Percentiles rank a stretch among this genome's conserved stretches.
These are phyloP conservation scores for Antrozous pallidus DNA, from an alignment of 2,797 vertebrate genomes.

Conservation along the genomic window DNA sequence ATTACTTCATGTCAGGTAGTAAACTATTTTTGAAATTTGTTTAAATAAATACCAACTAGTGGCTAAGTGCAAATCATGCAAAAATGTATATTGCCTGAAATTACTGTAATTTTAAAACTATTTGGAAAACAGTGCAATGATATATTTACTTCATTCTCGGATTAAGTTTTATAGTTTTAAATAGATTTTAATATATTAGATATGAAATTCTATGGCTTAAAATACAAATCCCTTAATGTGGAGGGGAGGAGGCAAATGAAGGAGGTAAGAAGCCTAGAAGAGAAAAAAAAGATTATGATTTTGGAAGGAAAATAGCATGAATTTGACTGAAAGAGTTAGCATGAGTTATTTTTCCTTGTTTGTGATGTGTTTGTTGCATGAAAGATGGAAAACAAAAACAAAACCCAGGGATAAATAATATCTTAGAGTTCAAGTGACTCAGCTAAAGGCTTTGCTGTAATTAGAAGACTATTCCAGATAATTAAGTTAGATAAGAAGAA, in stretches of 20 bases:
- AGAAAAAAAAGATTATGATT: neutral
- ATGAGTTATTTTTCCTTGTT: neutral
- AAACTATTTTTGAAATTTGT: neutral
- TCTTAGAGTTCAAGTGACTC: neutral
- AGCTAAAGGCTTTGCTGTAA: neutral
- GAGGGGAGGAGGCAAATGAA: neutral
- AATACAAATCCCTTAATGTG: neutral
- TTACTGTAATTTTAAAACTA: neutral
- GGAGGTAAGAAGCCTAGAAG: neutral
- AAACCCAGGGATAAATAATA: neutral
- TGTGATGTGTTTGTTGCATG: conserved; percentile 4
- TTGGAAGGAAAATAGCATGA: neutral
- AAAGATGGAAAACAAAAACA: neutral
- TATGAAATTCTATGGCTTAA: neutral
- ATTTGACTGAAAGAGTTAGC: neutral
- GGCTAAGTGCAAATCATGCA: neutral
- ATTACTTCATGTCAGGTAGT: neutral
- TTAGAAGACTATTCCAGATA: neutral
- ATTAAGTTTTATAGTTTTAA: neutral
- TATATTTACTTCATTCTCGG: neutral
- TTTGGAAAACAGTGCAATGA: neutral
- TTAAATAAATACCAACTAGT: neutral
- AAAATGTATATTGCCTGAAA: neutral
- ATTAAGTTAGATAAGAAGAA: neutral
- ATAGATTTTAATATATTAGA: neutral